Evolutionary conservation across 2,797 vertebrate species (phyloP).

Genomic region (Urocyon cinereoargenteus): DNA sequence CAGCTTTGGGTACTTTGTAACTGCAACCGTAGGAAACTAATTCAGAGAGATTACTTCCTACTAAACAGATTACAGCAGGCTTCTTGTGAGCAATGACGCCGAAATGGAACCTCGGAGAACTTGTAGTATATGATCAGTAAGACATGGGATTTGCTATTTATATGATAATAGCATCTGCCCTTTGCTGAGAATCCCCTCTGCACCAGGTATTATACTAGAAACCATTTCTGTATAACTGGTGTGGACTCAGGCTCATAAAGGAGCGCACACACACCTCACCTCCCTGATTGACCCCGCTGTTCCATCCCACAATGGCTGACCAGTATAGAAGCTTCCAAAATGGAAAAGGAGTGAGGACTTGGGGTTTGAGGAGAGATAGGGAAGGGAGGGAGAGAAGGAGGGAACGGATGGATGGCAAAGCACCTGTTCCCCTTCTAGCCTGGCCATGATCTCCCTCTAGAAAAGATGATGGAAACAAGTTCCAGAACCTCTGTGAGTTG

Average conservation of each 20-base stretch:
- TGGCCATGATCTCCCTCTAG: neutral
- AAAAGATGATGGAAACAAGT: neutral
- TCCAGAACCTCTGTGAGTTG: neutral
- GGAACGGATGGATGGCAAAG: neutral
- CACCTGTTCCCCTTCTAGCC: neutral
- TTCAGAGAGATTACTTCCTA: neutral
- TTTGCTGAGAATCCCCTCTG: neutral
- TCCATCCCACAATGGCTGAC: neutral
- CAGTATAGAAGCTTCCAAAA: neutral
- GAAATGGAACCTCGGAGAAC: constrained; percentile 17
- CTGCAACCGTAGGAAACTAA: neutral
- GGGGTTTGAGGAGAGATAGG: neutral
- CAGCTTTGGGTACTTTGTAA: neutral
- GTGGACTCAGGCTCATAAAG: neutral
- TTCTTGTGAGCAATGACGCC: constrained; percentile 28
- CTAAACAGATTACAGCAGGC: neutral
- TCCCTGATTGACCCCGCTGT: neutral
- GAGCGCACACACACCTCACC: neutral
- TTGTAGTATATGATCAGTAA: neutral
- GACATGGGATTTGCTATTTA: neutral
- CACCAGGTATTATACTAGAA: neutral
- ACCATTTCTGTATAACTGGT: neutral
- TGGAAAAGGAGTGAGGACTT: neutral
- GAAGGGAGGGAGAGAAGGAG: neutral
- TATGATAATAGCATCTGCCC: neutral